Evolutionary conservation across 2,113 vertebrate species (phyloP).

Genomic region (Ceuthmochares aereus): DNA sequence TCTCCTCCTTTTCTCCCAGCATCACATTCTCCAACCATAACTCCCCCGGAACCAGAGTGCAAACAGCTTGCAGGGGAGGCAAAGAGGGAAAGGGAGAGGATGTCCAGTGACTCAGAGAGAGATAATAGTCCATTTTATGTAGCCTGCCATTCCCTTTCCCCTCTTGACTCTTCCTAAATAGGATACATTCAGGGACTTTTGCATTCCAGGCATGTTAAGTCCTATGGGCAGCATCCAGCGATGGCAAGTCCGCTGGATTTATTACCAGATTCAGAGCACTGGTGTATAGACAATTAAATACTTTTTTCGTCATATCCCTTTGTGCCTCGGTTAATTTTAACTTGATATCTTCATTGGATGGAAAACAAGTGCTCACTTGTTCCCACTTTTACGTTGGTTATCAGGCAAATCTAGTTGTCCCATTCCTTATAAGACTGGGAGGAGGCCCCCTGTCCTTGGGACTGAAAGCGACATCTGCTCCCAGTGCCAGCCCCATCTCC

Average conservation of each 20-base stretch:
- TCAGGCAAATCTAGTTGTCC: not conserved
- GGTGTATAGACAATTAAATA: not conserved
- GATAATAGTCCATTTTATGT: not conserved
- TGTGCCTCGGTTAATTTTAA: not conserved
- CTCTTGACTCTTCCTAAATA: constrained; percentile 59
- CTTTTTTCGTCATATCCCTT: not conserved
- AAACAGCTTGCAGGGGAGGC: not conserved
- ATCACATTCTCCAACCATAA: not conserved
- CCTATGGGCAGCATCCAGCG: not conserved
- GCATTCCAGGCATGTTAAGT: constrained; percentile 19
- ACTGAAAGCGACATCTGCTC: not conserved
- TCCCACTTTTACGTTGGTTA: not conserved
- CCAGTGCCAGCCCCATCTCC: not conserved
- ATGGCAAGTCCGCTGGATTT: not conserved
- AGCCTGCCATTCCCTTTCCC: not conserved
- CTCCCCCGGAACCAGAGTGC: not conserved
- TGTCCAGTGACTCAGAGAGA: constrained; percentile 25
- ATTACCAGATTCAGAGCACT: not conserved
- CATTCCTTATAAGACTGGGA: not conserved
- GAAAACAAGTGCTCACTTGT: not conserved
- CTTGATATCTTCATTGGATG: not conserved
- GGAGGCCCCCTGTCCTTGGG: not conserved
- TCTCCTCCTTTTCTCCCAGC: not conserved
- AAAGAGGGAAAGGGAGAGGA: not conserved
- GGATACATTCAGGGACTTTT: not conserved